Evolutionary conservation across 2,797 vertebrate species (phyloP), one percentile per base, ranked within the genome.

Genomic region (Megalops cyprinoides): DNA sequence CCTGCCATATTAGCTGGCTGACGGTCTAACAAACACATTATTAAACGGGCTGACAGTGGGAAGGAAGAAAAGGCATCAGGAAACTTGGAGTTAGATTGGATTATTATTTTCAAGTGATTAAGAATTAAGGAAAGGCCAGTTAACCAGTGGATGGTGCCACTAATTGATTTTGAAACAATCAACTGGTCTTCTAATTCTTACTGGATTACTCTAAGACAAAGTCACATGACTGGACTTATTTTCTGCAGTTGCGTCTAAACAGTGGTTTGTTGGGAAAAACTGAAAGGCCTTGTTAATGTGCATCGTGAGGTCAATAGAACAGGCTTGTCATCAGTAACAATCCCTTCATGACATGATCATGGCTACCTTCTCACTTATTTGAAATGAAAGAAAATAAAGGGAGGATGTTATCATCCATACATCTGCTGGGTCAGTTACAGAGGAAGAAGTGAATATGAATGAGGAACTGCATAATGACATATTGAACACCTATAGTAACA

Each of bases 1-100:
- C 77, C 77, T 78, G 58, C 60, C 15, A 15, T 67, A 48, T 46
- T 48, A n/a, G 56, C 42, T 78, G 44, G 58, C 25, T n/a, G 58
- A 46, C 42, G 7, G 25, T 20, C 3, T 78, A 77, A 55, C 25
- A 25, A n/a, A 62, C 56, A 67, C 44, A 9, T 42, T n/a, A n/a
- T n/a, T n/a, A n/a, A n/a, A n/a, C n/a, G n/a, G n/a, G n/a, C n/a
- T n/a, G n/a, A n/a, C n/a, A n/a, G n/a, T n/a, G n/a, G n/a, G n/a
- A n/a, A n/a, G n/a, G n/a, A n/a, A n/a, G n/a, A n/a, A n/a, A n/a
- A n/a, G n/a, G n/a, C n/a, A n/a, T n/a, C n/a, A n/a, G n/a, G n/a
- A n/a, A n/a, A n/a, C n/a, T n/a, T n/a, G n/a, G n/a, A n/a, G n/a
- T n/a, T n/a, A n/a, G n/a, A n/a, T n/a, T n/a, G n/a, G n/a, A n/a